These are phyloP conservation scores for Chroicocephalus ridibundus DNA, from an alignment of 2,113 vertebrate genomes.

Conservation along the genomic window DNA sequence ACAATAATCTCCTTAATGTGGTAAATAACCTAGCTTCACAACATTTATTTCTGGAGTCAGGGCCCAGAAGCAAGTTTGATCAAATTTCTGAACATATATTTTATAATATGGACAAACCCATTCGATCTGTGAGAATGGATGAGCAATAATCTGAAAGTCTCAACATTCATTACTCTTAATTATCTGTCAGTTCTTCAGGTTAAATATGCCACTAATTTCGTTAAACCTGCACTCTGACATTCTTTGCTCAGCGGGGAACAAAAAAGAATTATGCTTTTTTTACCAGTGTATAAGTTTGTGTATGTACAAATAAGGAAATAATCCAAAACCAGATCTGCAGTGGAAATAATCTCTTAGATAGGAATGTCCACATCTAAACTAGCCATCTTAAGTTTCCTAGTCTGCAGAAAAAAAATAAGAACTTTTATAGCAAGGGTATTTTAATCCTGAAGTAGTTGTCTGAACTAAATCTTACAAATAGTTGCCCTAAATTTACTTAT, in stretches of 20 bases:
- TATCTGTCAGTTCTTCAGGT: neutral
- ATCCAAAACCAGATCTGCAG: neutral
- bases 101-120: neutral
- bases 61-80: neutral
- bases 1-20: neutral
- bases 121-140: neutral
- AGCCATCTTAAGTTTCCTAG: neutral
- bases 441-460: neutral
- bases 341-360: neutral
- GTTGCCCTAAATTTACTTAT: neutral
- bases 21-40: neutral
- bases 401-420: neutral
- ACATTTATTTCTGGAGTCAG: neutral
- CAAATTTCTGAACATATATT: neutral
- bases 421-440: neutral
- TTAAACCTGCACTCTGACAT: neutral
- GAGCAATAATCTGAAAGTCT: neutral
- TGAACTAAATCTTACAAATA: neutral
- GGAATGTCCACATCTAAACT: neutral
- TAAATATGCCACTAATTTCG: neutral
- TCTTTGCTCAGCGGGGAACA: neutral
- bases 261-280: neutral
- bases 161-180: neutral
- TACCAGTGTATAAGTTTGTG: neutral
- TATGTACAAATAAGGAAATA: neutral